phyloP scores from a whole-genome alignment of 2,888 invertebrate genomes.

The Trichacis sp. region DNA sequence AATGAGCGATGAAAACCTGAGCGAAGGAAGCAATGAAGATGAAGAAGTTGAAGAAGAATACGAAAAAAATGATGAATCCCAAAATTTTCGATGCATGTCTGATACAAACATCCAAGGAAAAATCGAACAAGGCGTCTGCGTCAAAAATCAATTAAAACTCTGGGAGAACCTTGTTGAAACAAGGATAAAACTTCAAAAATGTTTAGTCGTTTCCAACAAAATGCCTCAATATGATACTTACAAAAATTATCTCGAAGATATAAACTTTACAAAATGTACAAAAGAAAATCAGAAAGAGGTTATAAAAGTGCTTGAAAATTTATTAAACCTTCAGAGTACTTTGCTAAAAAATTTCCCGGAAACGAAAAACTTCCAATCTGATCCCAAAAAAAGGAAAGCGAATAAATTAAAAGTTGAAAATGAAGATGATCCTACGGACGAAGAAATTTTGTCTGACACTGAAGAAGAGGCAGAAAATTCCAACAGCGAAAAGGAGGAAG shows the following conservation, averaged over 20 bases:
- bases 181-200: slow-evolving; percentile 89
- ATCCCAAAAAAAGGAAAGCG: slow-evolving; percentile 54
- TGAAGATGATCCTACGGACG: slow-evolving; percentile 66
- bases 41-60: slow-evolving; percentile 21
- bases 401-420: slow-evolving; percentile 61
- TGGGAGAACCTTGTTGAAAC: slow-evolving; percentile 91
- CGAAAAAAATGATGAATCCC: slow-evolving; percentile 21
- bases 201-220: slow-evolving; percentile 80
- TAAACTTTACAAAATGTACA: slow-evolving; percentile 71
- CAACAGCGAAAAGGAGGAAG: slow-evolving; percentile 35
- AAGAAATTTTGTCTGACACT: slow-evolving; percentile 77
- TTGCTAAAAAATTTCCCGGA: slow-evolving; percentile 78
- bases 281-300: slow-evolving; percentile 72
- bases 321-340: slow-evolving; percentile 73
- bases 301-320: slow-evolving; percentile 75
- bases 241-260: slow-evolving; percentile 68
- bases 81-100: slow-evolving; percentile 73
- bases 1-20: slow-evolving; percentile 41
- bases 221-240: slow-evolving; percentile 78
- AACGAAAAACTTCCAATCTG: slow-evolving; percentile 71
- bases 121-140: slow-evolving; percentile 77
- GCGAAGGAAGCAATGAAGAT: slow-evolving; percentile 39
- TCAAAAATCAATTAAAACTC: slow-evolving; percentile 78
- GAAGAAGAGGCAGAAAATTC: slow-evolving; percentile 69
- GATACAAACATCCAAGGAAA: slow-evolving; percentile 72